Percentiles rank a stretch among this genome's conserved stretches.
Evolutionary conservation across 2,797 vertebrate genomes (phyloP).

Genomic region (Vultur gryphus): DNA sequence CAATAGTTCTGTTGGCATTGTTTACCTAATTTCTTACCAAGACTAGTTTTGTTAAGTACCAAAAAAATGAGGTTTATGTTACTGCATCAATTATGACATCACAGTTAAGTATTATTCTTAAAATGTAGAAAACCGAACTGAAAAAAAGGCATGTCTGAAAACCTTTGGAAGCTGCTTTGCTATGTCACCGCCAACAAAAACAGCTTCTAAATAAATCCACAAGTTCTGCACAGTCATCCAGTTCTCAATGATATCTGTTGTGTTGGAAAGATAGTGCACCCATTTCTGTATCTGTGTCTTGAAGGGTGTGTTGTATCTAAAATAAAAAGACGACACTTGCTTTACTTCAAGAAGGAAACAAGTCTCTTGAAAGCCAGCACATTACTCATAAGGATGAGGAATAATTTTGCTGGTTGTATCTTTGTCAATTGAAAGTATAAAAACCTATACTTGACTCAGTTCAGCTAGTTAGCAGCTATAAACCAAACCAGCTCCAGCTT

Average conservation of each 20-base stretch:
- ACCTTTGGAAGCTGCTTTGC: constrained; percentile 98
- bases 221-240: constrained; percentile 98
- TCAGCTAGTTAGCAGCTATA: background rate
- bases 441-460: background rate
- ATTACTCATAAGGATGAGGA: background rate
- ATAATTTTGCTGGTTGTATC: background rate
- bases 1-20: background rate
- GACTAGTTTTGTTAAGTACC: background rate
- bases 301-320: constrained; percentile 92
- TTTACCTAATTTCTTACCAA: background rate
- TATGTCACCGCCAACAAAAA: constrained; percentile 96
- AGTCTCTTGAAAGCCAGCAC: background rate
- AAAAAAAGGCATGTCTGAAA: background rate
- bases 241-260: constrained; percentile 91
- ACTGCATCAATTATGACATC: background rate
- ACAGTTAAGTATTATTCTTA: background rate
- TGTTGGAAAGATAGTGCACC: constrained; percentile 93
- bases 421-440: background rate
- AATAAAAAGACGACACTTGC: background rate
- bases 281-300: constrained; percentile 95
- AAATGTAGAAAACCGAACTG: background rate
- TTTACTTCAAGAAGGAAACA: background rate
- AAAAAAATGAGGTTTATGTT: background rate
- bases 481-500: background rate
- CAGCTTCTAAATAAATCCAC: constrained; percentile 97